Base-by-base conservation (phyloP, 1,140 invertebrate species). In the Nasonia vitripennis region DNA sequence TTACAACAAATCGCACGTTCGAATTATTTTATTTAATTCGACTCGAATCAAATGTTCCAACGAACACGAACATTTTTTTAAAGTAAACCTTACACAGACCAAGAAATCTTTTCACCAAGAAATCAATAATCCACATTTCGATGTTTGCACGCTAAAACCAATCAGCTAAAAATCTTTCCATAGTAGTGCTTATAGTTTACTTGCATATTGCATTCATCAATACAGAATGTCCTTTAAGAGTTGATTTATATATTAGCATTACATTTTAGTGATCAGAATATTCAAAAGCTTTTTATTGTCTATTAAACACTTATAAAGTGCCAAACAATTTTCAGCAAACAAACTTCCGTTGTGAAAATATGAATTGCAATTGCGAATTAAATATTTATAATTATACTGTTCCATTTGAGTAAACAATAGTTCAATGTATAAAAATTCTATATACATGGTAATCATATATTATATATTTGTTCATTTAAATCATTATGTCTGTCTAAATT, bases 91-190 rank as follows among this genome's bases (percentile, higher is more conserved):
- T 62, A 62, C 55, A n/a, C 17, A 62, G 17, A 62, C 1, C 34
- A 10, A 71, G 6, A n/a, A 71, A 31, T 71, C 23, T 71, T 71
- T 12, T 11, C 23, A 62, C 1, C 34, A 10, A 71, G 27, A 27
- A 31, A 31, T 10, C 10, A 10, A 31, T 71, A 0, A 12, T 71
- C 55, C 7, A 34, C 27, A 11, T 71, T 71, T 34, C 23, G 34
- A 41, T 75, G 6, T 78, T 51, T 78, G 23, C 45, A 78, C 45
- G 75, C 75, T 78, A 78, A 78, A 51, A 78, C 27, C 7, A 78
- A 78, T n/a, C 2, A 23, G 23, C 75, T 74, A 9, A 74, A 11
- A n/a, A 71, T 31, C 11, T 71, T 31, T 34, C 34, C 70, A 71
- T 34, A 71, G 17, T 12, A 71, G 20, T 17, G 55, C 55, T 62